Conservation (phyloP, 1,140 invertebrate genomes). For the Piezodorus guildinii region DNA sequence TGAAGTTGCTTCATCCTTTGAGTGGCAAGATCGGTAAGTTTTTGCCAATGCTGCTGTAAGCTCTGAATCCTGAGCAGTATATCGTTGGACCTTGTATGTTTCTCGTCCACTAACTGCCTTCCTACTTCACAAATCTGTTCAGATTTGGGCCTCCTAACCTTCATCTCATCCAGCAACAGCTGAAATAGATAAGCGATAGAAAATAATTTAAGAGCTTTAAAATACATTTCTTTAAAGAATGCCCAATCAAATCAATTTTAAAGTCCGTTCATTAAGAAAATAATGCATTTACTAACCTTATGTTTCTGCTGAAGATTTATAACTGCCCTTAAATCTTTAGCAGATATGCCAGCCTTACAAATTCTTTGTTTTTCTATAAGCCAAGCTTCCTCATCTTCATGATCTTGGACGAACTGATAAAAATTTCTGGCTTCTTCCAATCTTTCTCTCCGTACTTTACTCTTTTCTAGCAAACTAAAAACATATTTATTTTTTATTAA, state of each 20-base stretch:
- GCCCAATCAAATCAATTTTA: too few species aligned
- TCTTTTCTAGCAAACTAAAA: conserved; percentile 51
- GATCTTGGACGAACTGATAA: conserved; percentile 90
- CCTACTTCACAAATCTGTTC: conserved; percentile 64
- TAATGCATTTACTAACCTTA: conserved; percentile 45
- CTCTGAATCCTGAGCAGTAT: conserved; percentile 68
- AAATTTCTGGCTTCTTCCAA: conserved; percentile 86
- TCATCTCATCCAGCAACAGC: conserved; percentile 80
- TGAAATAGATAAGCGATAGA: conserved; percentile 27
- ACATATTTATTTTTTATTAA: conserved; percentile 15
- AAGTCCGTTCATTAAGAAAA: background rate
- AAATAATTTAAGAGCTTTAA: conserved; percentile 2
- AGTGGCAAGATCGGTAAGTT: conserved; percentile 72
- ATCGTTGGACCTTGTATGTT: conserved; percentile 63
- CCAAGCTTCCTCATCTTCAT: conserved; percentile 89
- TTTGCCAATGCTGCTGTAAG: conserved; percentile 73
- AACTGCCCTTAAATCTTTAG: conserved; percentile 84
- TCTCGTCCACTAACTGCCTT: conserved; percentile 58
- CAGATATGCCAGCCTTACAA: conserved; percentile 77
- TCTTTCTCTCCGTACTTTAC: conserved; percentile 62
- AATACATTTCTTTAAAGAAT: too few species aligned
- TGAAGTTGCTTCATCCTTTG: conserved; percentile 73
- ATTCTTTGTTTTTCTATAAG: conserved; percentile 84
- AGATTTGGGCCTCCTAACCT: conserved; percentile 65
- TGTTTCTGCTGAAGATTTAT: conserved; percentile 87